A percentile compares a stretch with the other conserved stretches of the same genome.
These are phyloP conservation scores for Chelon labrosus DNA, from an alignment of 2,797 vertebrate species.

Conservation along the genomic window DNA sequence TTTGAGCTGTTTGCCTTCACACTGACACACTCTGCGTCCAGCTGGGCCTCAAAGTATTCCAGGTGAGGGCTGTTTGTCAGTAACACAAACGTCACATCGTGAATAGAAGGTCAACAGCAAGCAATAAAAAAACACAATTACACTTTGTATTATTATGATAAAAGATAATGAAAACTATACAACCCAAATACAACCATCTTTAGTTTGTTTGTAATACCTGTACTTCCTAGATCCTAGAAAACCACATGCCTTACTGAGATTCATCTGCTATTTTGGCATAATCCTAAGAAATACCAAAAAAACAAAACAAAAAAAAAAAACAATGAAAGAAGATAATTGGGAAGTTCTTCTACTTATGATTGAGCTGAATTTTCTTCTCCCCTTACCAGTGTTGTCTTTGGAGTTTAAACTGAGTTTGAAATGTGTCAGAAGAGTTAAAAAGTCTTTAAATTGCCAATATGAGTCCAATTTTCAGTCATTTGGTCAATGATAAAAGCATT, in stretches of 20 bases:
- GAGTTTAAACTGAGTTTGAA: constrained; percentile 41
- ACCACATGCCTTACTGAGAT: constrained; percentile 19
- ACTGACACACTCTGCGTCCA: constrained; percentile 20
- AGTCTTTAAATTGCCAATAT: constrained; percentile 56
- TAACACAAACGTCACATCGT: constrained; percentile 25
- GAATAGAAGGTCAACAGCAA: constrained; percentile 26
- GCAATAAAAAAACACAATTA: constrained; percentile 25
- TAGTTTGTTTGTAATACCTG: constrained; percentile 1
- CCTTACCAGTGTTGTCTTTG: constrained; percentile 57
- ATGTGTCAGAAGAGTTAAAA: constrained; percentile 16
- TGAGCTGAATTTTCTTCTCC: constrained; percentile 9
- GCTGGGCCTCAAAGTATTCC: constrained; percentile 2
- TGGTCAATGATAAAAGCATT: constrained; percentile 23
- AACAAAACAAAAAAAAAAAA: too few relatives aligned
- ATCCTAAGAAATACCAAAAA: constrained; percentile 21
- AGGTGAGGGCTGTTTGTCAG: constrained; percentile 4
- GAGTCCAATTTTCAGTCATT: not conserved
- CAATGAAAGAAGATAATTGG: constrained; percentile 22
- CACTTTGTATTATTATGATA: constrained; percentile 12
- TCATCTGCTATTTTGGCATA: not conserved
- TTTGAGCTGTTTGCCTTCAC: constrained; percentile 9
- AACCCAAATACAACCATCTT: constrained; percentile 31
- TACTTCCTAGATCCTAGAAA: constrained; percentile 8
- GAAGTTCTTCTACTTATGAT: not conserved
- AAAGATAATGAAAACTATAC: constrained; percentile 28